These are phyloP conservation scores for Aspidapion aeneum DNA, from an alignment of 2,888 invertebrate genomes.

Conservation along the genomic window DNA sequence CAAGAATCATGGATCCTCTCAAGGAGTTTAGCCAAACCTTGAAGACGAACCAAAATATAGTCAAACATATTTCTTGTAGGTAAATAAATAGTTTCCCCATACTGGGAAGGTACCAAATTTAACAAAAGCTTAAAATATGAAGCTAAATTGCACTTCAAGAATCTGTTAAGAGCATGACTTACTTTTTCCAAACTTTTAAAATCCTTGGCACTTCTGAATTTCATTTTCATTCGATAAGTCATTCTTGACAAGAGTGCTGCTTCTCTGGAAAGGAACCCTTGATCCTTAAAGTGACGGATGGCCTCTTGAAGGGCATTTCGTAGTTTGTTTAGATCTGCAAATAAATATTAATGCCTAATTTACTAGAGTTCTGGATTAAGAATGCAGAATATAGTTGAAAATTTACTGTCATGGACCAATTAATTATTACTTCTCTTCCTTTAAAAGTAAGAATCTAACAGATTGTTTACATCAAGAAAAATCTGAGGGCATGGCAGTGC, in stretches of 20 bases:
- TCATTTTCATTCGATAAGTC: slow-evolving; percentile 44
- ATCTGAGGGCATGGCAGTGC: too few species aligned
- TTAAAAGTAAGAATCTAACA: too few species aligned
- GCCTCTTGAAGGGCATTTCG: slow-evolving; percentile 29
- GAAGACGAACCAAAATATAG: slow-evolving; percentile 48
- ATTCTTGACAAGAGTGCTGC: slow-evolving; percentile 42
- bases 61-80: slow-evolving; percentile 50
- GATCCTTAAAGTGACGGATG: slow-evolving; percentile 33
- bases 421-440: too few species aligned
- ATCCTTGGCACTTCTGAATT: slow-evolving; percentile 51
- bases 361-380: too few species aligned
- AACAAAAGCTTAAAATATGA: slow-evolving; percentile 35
- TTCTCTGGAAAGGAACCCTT: slow-evolving; percentile 43
- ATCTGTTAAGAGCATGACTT: slow-evolving; percentile 46
- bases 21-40: slow-evolving; percentile 50
- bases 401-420: too few species aligned
- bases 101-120: slow-evolving; percentile 26
- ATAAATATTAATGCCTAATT: too few species aligned
- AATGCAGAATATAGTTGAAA: too few species aligned
- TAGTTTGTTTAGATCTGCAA: slow-evolving; percentile 33
- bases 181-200: slow-evolving; percentile 50
- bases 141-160: slow-evolving; percentile 42
- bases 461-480: too few species aligned
- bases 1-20: slow-evolving; percentile 44
- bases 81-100: slow-evolving; percentile 34